These are phyloP conservation scores for Crotalus helleri DNA, from an alignment of 2,113 vertebrate species.

Conservation along the genomic window DNA sequence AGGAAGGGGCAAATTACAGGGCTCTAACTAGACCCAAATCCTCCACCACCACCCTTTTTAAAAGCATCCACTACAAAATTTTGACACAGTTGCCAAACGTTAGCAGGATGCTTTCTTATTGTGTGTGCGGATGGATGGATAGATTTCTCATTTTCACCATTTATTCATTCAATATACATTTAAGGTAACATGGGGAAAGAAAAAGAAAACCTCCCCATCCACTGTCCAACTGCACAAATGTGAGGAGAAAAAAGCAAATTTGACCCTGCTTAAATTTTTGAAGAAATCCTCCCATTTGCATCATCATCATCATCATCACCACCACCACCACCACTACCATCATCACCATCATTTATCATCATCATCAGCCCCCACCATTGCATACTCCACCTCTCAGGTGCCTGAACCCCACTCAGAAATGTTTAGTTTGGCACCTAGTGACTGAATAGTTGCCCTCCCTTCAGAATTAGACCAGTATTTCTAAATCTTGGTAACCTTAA, in stretches of 20 bases:
- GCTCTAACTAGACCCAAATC: background rate
- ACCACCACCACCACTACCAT: background rate
- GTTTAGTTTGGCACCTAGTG: background rate
- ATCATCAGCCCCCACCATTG: background rate
- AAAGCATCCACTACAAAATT: background rate
- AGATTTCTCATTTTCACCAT: background rate
- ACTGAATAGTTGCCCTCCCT: background rate
- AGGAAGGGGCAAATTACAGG: background rate
- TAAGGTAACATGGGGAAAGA: background rate
- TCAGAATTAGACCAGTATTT: background rate
- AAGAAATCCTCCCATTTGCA: background rate
- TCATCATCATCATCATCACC: background rate
- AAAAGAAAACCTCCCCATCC: background rate
- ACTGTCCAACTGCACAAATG: background rate
- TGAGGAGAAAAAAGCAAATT: background rate
- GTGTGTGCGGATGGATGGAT: background rate
- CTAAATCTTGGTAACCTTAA: background rate
- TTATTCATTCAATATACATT: background rate
- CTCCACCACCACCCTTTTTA: background rate
- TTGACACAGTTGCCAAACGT: background rate
- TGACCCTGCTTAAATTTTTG: background rate
- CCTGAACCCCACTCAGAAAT: background rate
- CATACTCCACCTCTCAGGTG: background rate
- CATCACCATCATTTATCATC: too few relatives aligned
- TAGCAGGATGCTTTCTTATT: background rate